Base-by-base conservation (phyloP, 2,797 vertebrate genomes). In the Tadarida brasiliensis region DNA sequence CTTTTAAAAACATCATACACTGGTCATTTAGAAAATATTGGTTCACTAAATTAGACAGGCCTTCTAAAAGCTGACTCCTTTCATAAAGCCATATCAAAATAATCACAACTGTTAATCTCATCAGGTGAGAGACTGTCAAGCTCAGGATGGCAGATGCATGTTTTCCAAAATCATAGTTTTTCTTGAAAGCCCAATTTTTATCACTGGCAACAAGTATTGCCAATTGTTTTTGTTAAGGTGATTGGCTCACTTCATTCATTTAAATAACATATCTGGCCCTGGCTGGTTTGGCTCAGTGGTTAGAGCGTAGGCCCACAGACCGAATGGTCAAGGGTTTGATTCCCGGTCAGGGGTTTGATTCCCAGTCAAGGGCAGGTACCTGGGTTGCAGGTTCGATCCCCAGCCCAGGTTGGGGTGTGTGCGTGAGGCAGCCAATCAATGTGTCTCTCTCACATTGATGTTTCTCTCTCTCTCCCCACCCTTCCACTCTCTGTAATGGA, bases 151-250 rank as follows among this genome's bases (percentile, higher is more conserved):
- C 68, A 89, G 87, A 74, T 54, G 26, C 1, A 3, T 71, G 16
- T 73, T 57, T 95, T 86, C 73, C 26, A 63, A 54, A 92, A 39
- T 92, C 94, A 28, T 47, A 0, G 80, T 28, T 87, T 95, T 92
- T 92, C 84, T 87, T 19, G 33, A n/a, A 90, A 83, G 81, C 76
- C 63, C 54, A n/a, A 0, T 76, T 85, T 74, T 71, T 65, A 47
- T 83, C 57, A 74, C n/a, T 35, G 15, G 57, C 24, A 63, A 39
- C 30, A 65, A 51, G 20, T 51, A 71, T 4, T 70, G 35, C 16
- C 59, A 11, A 4, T 59, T n/a, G n/a, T 92, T 78, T 93, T 93
- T 54, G n/a, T 83, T 20, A 35, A 91, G 56, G 68, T 39, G 30
- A 56, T 4, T 17, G 80, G 16, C 44, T 67, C 70, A 17, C 44